Base-by-base conservation (phyloP, 1,140 invertebrate genomes). In the Drosophila erecta region DNA sequence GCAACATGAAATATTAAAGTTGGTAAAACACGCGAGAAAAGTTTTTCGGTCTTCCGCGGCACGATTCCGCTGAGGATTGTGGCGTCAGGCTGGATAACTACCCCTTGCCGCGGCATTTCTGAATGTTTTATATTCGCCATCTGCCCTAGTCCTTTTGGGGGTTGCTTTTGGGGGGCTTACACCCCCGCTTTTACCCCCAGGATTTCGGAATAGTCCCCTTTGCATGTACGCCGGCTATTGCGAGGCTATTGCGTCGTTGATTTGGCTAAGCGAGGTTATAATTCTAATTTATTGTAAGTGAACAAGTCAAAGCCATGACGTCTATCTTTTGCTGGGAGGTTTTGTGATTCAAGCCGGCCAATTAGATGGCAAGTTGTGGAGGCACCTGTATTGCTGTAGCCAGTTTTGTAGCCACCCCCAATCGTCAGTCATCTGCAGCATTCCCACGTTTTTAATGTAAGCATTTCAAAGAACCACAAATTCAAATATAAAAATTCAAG, bases 21-120 rank as follows among this genome's bases (percentile, higher is more conserved):
- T 83, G 79, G 70, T 83, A 83, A 87, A 86, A 87, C 83, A 86
- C 83, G 83, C 83, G 71, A 86, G 83, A 84, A 87, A 86, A 86
- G 56, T 86, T 83, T 70, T 70, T 76, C 75, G 74, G 53, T 59
- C 47, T 73, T 72, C 67, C 62, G 60, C 59, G 62, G 56, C 72
- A 33, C 69, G 50, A 37, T 44, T 44, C 60, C 49, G 33, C 17
- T 20, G 49, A 51, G 46, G 41, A 37, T 76, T 75, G 59, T 62
- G 58, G 61, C 72, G 54, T 76, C 60, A 51, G 58, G 44, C 30
- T 47, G 54, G 41, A 66, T 73, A 76, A 76, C 73, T 76, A 76
- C 73, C 73, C 73, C 64, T 67, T 76, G 37, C 72, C 67, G 24
- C 33, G 20, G 44, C 43, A 50, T 35, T 33, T 56, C 17, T 74